These are phyloP conservation scores for Okamejei kenojei DNA, from an alignment of 2,797 vertebrate species.

Conservation along the genomic window DNA sequence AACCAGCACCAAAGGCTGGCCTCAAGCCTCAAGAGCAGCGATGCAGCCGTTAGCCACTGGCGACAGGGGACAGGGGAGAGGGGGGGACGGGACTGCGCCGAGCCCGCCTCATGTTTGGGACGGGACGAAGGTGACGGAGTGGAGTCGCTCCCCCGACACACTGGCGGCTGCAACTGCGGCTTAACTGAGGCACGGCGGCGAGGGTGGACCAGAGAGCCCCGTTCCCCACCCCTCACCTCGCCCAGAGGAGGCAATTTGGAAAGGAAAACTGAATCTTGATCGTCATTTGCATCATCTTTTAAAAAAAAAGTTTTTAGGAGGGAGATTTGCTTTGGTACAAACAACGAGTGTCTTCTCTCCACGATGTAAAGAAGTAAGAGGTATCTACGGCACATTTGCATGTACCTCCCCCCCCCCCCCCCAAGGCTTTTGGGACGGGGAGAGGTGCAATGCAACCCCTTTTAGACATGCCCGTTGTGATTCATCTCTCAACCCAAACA, in stretches of 20 bases:
- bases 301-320: too few relatives aligned
- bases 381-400: not conserved
- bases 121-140: not conserved
- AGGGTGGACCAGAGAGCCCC: not conserved
- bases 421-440: not conserved
- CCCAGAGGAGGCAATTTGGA: not conserved
- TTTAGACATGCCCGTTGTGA: not conserved
- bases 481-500: too few relatives aligned
- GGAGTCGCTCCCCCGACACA: not conserved
- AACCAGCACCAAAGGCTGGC: not conserved
- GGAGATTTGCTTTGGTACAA: too few relatives aligned
- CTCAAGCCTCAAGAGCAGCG: constrained; percentile 34
- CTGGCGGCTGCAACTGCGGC: not conserved
- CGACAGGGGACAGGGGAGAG: not conserved
- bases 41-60: constrained; percentile 39
- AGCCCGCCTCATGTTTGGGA: constrained; percentile 9
- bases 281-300: too few relatives aligned
- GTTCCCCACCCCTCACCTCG: too few relatives aligned
- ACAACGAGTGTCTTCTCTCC: too few relatives aligned
- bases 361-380: too few relatives aligned
- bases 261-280: too few relatives aligned
- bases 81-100: not conserved
- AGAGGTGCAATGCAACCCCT: too few relatives aligned
- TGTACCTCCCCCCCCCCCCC: too few relatives aligned
- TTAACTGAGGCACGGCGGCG: too few relatives aligned